Base-by-base conservation (phyloP, 2,797 vertebrate species). In the Sebastes minor region DNA sequence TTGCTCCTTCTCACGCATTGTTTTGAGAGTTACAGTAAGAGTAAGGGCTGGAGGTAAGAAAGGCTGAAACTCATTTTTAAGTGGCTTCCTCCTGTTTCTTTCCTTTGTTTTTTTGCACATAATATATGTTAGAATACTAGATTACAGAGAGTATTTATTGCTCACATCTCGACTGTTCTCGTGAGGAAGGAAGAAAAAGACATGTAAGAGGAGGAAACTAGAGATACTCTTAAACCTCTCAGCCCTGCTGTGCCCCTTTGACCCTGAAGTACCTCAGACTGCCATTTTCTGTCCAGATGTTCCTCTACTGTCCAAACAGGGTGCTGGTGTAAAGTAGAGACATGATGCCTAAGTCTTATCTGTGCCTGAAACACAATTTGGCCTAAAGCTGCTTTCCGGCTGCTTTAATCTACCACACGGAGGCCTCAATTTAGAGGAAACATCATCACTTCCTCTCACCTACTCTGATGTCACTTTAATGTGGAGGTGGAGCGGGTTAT, bases 331-430 rank as follows among this genome's bases (percentile, higher is more conserved):
- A 66, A 86, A 88, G 87, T 81, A 83, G 86, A 89, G 80, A 87
- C 79, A 27, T 22, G 76, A 89, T 94, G 93, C 92, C 93, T 94
- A 86, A 87, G 82, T 94, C 82, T 52, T 89, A 69, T 81, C 88
- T 91, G 94, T 95, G 94, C 94, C 94, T 95, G 82, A 93, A 91
- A 91, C 88, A 90, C 92, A 73, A 81, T 79, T 88, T 88, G 90
- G 91, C 92, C 91, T 93, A 62, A 80, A 90, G 87, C 82, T 71
- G 89, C 83, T 71, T 67, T 56, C 9, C 8, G 76, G 86, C 79
- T 81, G 81, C 90, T 89, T 79, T 65, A 55, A 84, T 78, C 66
- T 66, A 82, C 88, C 90, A 86, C 88, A 27, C 53, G 0, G 83
- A 91, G 88, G 93, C 91, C 94, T 93, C 82, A 1, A 70, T 85